Conservation (phyloP, 2,888 invertebrate species). For the Caenorhabditis sp. region DNA sequence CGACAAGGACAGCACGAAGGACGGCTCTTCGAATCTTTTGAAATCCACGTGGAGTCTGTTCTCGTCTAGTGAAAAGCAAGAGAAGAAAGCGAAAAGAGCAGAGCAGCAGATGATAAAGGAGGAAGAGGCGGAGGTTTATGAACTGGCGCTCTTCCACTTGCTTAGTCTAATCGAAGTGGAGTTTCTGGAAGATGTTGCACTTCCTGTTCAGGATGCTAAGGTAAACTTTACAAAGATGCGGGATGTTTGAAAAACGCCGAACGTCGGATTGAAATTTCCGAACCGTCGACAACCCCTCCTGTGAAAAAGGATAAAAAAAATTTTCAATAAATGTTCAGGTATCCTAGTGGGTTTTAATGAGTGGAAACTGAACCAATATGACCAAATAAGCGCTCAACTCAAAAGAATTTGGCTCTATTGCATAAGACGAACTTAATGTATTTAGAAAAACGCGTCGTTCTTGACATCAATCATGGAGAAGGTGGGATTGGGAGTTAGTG, state of each 20-base stretch:
- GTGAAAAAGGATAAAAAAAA: no score
- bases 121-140: constrained; percentile 55
- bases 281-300: no score
- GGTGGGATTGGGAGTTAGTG: constrained; percentile 35
- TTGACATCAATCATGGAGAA: constrained; percentile 50
- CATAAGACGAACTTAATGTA: no score
- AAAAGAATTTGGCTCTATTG: no score
- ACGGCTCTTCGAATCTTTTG: constrained; percentile 25
- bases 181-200: constrained; percentile 54
- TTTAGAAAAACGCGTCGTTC: constrained; percentile 56
- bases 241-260: no score
- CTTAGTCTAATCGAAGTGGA: constrained; percentile 50
- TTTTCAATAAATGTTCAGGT: no score
- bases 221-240: constrained; percentile 3
- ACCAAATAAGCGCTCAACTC: no score
- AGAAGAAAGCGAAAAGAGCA: constrained; percentile 39
- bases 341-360: no score
- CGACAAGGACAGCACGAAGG: constrained; percentile 34
- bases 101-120: constrained; percentile 44
- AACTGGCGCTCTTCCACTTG: constrained; percentile 48
- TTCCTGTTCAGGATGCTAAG: constrained; percentile 49
- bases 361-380: no score
- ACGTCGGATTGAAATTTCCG: no score
- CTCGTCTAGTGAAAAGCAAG: constrained; percentile 37
- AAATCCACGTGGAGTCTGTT: constrained; percentile 56